Base-by-base conservation (phyloP, 2,888 invertebrate species). In the Pasiphila rectangulata region DNA sequence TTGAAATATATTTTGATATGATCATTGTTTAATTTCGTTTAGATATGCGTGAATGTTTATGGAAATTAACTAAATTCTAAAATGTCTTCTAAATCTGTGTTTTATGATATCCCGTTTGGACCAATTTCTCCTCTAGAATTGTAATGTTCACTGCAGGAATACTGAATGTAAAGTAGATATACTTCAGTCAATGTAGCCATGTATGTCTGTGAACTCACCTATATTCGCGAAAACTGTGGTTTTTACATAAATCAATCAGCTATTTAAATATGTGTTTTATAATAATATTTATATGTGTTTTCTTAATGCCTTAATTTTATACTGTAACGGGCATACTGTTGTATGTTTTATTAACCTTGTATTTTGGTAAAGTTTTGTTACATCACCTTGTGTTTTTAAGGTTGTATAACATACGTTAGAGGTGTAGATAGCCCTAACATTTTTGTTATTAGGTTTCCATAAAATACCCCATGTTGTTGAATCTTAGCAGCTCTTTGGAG, bases 1-100 rank as follows among this genome's bases (percentile, higher is more conserved):
- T 69, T 69, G 66, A 67, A 75, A 70, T 81, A 76, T 83, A 83
- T 84, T 84, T 83, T 83, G 80, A 81, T 83, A 83, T 71, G 69
- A 74, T 68, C 71, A 61, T 63, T 73, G 71, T 77, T 79, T 69
- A 68, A 74, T 69, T 72, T 64, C 57, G 64, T 62, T 64, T 65
- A 63, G 58, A 64, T 30, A 29, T 44, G 37, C 17, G 37, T 24
- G 19, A 17, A 30, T 12, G 46, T 43, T 46, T 16, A 38, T 43
- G 9, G 25, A 35, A 55, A 36, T 44, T 51, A 59, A 54, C 53
- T 55, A 63, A 59, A 61, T 63, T 64, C 36, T 44, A 58, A 63
- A 63, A 63, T 63, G 49, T 61, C 61, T 61, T 63, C 57, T 24
- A 21, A 52, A 41, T 60, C 38, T 35, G 46, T 65, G 63, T 58